phyloP scores from a whole-genome alignment of 1,140 invertebrate species.

The Zaprionus africanus region DNA sequence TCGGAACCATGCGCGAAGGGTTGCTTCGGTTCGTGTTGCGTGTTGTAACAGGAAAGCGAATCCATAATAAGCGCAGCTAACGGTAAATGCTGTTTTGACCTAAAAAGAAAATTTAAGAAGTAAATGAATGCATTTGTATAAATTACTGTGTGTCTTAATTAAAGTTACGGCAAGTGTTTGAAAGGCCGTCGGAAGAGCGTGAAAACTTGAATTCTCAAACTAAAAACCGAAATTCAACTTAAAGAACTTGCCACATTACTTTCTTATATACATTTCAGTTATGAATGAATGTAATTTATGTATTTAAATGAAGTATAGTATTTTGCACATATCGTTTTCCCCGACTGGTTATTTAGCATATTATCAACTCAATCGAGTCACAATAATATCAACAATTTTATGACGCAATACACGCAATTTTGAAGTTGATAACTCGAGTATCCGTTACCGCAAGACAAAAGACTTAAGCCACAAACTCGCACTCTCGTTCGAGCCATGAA shows the following conservation, averaged over 20 bases:
- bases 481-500: constrained; percentile 29
- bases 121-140: constrained; percentile 4
- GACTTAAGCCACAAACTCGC: constrained; percentile 66
- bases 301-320: neutral
- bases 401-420: constrained; percentile 49
- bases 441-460: constrained; percentile 57
- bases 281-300: neutral
- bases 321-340: neutral
- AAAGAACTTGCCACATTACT: neutral
- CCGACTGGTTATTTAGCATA: neutral
- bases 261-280: too few species aligned
- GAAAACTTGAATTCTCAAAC: constrained; percentile 8
- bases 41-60: constrained; percentile 24
- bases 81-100: constrained; percentile 21
- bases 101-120: constrained; percentile 19
- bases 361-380: constrained; percentile 5
- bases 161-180: neutral
- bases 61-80: constrained; percentile 34
- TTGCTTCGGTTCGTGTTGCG: constrained; percentile 14
- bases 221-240: neutral
- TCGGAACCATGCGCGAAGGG: constrained; percentile 42
- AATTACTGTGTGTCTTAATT: constrained; percentile 3
- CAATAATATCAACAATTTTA: constrained; percentile 39
- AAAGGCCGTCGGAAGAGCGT: constrained; percentile 3
- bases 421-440: constrained; percentile 31